These are phyloP conservation scores for Mormyrops boulengeri DNA, from an alignment of 2,797 vertebrate genomes.

Conservation along the genomic window DNA sequence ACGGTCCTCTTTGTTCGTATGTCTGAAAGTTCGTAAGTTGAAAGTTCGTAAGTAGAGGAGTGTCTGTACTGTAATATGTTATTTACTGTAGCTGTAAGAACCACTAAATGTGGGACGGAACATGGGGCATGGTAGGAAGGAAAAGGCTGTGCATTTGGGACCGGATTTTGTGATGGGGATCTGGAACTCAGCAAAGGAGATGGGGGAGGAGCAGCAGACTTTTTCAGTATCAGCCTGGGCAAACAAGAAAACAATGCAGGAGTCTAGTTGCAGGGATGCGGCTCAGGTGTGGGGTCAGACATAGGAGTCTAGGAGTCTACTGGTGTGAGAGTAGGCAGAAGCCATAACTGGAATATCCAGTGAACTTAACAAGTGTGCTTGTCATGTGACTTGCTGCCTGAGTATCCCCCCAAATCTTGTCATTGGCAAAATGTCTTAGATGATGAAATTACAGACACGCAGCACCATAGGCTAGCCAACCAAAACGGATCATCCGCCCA, in stretches of 20 bases:
- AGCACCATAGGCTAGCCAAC: neutral
- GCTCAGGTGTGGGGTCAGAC: neutral
- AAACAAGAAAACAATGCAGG: neutral
- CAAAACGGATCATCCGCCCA: neutral
- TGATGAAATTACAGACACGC: neutral
- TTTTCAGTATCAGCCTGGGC: neutral
- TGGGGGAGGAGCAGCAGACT: neutral
- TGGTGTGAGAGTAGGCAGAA: neutral
- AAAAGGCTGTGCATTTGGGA: neutral
- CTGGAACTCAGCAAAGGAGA: neutral
- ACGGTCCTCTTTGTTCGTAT: no score
- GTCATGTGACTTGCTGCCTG: neutral
- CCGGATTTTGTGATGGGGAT: neutral
- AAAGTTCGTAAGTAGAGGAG: no score
- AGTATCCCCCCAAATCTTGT: neutral
- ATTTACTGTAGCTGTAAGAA: neutral
- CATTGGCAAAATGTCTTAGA: neutral
- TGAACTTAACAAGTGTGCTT: neutral
- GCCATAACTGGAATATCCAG: neutral
- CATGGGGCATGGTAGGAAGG: neutral
- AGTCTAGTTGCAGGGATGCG: neutral
- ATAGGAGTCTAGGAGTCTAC: neutral
- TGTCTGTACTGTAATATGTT: neutral
- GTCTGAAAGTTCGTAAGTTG: no score
- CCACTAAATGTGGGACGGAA: neutral